A percentile compares a stretch with the other conserved stretches of the same genome.
Conservation (phyloP, 37 sponge, comb jelly and placozoan genomes). For the Geodia barretti region DNA sequence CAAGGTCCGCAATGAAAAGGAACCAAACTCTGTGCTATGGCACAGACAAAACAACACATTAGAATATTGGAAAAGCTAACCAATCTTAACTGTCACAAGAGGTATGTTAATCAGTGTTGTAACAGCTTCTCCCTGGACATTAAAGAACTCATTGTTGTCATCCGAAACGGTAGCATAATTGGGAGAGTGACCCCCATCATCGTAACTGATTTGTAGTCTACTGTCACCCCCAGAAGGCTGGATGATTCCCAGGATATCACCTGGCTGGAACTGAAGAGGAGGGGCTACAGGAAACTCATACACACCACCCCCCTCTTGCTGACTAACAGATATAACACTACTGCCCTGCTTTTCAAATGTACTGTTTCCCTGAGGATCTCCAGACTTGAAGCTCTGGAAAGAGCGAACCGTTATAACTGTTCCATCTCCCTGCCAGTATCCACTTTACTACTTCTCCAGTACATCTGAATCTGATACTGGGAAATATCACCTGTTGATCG, state of each 20-base stretch:
- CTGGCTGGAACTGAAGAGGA: background rate
- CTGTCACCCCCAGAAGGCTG: constrained; percentile 17
- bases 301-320: background rate
- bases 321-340: background rate
- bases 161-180: background rate
- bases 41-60: no score
- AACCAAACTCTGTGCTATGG: no score
- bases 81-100: constrained; percentile 6
- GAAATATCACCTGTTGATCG: constrained; percentile 1
- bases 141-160: background rate
- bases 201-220: background rate
- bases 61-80: no score
- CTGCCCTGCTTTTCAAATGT: background rate
- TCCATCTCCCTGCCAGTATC: background rate
- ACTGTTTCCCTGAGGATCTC: background rate
- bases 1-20: no score
- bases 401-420: background rate
- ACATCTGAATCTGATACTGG: background rate
- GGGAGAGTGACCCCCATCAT: background rate
- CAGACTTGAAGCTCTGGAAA: constrained; percentile 15
- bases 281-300: background rate
- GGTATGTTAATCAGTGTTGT: background rate
- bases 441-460: background rate
- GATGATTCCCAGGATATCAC: constrained; percentile 1
- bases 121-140: background rate